Evolutionary conservation across 2,888 invertebrate genomes (phyloP), one percentile per base, ranked within the genome.

Genomic region (Teleogryllus oceanicus): DNA sequence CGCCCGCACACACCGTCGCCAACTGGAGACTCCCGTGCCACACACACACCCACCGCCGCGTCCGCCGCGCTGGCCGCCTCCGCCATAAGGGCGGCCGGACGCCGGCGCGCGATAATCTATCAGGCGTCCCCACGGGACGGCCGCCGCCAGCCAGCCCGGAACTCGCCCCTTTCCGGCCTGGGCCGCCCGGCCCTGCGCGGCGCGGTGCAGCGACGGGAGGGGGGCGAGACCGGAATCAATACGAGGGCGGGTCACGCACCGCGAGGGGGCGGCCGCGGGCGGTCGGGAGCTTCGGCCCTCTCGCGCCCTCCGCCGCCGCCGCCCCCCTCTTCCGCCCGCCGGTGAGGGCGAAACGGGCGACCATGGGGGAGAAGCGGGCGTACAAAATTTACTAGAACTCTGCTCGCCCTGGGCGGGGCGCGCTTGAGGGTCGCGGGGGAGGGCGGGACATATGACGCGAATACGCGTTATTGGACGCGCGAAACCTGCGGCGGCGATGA

Each of bases 81-180:
- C 16, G 62, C 62, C 62, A 62, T n/a, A 18, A 16, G 16, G 62
- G 62, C 62, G 16, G 62, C 62, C n/a, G 62, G 62, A 13, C n/a
- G 62, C 62, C 62, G 62, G 16, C 62, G 62, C 62, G 62, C n/a
- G 62, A 62, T 62, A 62, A 62, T 62, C 62, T 62, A 62, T 62
- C 62, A 62, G 62, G 16, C 13, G 62, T 62, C 62, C 62, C 62
- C n/a, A 13, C 62, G 16, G 16, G 13, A 13, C 62, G 16, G 62
- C 62, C 4, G 62, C 16, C n/a, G 62, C 62, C 62, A 62, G 62
- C 62, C 62, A 13, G 62, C 62, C 62, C 62, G 62, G 62, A 62
- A 62, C 62, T 62, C 62, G 62, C 62, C 62, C 62, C 62, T 62
- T 62, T 62, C 62, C 62, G 62, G 37, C 37, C 37, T 37, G 37